These are phyloP conservation scores for Tachysurus vachellii DNA, from an alignment of 2,113 vertebrate species.

Conservation along the genomic window DNA sequence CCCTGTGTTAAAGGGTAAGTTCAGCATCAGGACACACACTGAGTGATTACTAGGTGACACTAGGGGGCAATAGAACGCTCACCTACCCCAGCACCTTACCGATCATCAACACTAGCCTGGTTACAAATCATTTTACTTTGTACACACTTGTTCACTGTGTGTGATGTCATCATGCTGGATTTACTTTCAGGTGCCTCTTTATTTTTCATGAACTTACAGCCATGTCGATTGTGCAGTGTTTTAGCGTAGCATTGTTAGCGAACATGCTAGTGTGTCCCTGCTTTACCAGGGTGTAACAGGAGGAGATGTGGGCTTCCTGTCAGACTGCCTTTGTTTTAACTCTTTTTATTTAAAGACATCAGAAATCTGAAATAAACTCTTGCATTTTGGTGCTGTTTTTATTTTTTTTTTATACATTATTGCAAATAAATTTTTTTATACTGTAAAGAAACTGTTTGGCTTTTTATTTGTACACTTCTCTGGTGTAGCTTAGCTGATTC, in stretches of 20 bases:
- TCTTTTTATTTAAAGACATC: slow-evolving; percentile 76
- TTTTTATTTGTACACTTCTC: background rate
- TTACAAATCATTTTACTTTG: no score
- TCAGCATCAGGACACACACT: background rate
- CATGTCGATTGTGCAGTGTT: background rate
- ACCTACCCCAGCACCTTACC: background rate
- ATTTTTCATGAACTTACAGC: background rate
- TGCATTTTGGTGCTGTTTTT: slow-evolving; percentile 84
- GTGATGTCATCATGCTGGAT: background rate
- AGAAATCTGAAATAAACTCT: slow-evolving; percentile 78
- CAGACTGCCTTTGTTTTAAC: slow-evolving; percentile 39
- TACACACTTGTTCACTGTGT: background rate
- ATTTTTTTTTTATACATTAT: slow-evolving; percentile 86
- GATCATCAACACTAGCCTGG: background rate
- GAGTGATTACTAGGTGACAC: background rate
- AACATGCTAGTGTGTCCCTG: background rate
- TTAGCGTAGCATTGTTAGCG: background rate
- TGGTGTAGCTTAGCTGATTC: background rate
- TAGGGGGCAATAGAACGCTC: background rate
- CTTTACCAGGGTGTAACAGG: slow-evolving; percentile 5
- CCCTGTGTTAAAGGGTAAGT: background rate
- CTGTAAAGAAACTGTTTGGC: slow-evolving; percentile 69
- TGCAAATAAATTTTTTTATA: slow-evolving; percentile 99
- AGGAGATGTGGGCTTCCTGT: background rate
- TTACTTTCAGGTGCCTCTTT: background rate